phyloP scores from a whole-genome alignment of 2,113 vertebrate genomes.

The Maccullochella peelii region DNA sequence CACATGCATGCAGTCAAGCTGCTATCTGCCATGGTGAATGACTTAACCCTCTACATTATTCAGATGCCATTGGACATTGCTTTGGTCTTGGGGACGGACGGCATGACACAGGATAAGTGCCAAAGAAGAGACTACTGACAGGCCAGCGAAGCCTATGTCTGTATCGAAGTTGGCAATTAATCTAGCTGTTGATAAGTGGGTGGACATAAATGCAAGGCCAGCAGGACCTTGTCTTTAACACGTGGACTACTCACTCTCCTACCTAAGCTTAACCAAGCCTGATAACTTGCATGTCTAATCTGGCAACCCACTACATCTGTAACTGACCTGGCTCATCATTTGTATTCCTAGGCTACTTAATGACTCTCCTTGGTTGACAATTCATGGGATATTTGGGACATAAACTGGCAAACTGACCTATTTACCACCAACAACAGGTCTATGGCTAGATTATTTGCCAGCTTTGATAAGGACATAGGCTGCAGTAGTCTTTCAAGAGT shows the following conservation, averaged over 20 bases:
- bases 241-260: not conserved
- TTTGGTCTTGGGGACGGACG: conserved; percentile 40
- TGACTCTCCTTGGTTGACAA: not conserved
- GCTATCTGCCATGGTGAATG: conserved; percentile 44
- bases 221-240: conserved; percentile 13
- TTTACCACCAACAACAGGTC: not conserved
- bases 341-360: not conserved
- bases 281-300: not conserved
- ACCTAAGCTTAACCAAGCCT: not conserved
- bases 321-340: not conserved
- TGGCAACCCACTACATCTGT: not conserved
- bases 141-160: not conserved
- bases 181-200: not conserved
- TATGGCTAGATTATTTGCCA: not conserved
- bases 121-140: conserved; percentile 28
- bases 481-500: not conserved
- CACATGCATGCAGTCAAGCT: conserved; percentile 31
- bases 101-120: conserved; percentile 5
- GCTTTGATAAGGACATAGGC: not conserved
- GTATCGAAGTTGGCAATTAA: conserved; percentile 20
- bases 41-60: conserved; percentile 56
- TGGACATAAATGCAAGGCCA: conserved; percentile 15
- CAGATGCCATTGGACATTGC: conserved; percentile 51
- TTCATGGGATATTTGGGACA: not conserved
- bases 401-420: not conserved